phyloP scores from a whole-genome alignment of 2,888 invertebrate genomes.

The Lepidocyrtinus sp. region DNA sequence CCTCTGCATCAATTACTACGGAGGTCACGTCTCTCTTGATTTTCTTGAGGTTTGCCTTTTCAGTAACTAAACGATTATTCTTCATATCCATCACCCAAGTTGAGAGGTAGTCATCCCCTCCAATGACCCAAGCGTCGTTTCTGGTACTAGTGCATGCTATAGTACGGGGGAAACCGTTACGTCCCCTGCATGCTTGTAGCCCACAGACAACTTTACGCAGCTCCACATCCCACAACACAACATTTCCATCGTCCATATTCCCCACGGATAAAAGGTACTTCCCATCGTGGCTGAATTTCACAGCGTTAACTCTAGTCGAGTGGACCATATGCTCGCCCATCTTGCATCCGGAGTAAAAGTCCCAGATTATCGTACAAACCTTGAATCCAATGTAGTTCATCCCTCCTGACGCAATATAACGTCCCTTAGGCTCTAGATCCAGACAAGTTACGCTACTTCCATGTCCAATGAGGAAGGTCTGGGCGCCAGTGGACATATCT shows the following conservation, averaged over 20 bases:
- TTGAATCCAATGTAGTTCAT: constrained; percentile 93
- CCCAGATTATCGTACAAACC: constrained; percentile 90
- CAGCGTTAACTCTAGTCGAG: constrained; percentile 88
- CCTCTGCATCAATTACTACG: constrained; percentile 80
- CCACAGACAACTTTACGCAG: constrained; percentile 78
- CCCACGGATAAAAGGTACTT: constrained; percentile 88
- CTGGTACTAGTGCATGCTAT: constrained; percentile 76
- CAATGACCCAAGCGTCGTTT: constrained; percentile 81
- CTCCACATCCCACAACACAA: constrained; percentile 87
- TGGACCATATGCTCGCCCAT: constrained; percentile 85
- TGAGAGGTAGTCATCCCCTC: constrained; percentile 82
- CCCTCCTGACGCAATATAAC: constrained; percentile 90
- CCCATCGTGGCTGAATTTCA: constrained; percentile 87
- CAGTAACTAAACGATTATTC: constrained; percentile 80
- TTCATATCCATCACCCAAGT: constrained; percentile 83
- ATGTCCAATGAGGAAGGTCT: constrained; percentile 85
- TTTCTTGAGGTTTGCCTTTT: constrained; percentile 85
- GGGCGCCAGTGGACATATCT: constrained; percentile 75
- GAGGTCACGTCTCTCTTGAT: constrained; percentile 84
- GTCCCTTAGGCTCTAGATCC: constrained; percentile 82
- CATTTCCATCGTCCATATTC: constrained; percentile 87
- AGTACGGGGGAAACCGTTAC: constrained; percentile 81
- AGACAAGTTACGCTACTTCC: constrained; percentile 85
- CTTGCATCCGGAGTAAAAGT: constrained; percentile 79
- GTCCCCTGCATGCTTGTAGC: constrained; percentile 77